Evolutionary conservation across 2,888 invertebrate genomes (phyloP), one percentile per base, ranked within the genome.

Genomic region (Invenusta paracnida): DNA sequence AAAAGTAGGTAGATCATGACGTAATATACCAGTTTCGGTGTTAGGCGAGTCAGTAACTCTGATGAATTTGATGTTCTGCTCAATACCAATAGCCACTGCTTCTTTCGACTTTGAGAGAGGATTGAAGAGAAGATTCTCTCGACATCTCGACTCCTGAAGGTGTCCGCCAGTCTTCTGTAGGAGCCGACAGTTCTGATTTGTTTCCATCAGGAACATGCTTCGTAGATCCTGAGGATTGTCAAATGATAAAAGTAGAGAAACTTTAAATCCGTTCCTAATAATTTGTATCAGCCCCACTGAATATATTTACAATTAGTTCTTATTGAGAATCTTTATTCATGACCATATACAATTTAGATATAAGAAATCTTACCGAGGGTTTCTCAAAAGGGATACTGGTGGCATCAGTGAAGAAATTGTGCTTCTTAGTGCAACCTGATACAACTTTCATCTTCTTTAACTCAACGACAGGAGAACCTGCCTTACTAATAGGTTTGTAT

Each of bases 401-500:
- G 25, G 73, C 73, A 23, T 73, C 73, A 25, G 73, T 73, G 73
- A 73, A 73, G 23, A 73, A 73, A 23, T 25, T 73, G 27, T 73
- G 73, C 25, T 73, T 73, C 73, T 23, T 73, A 23, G 17, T 73
- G 73, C 73, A 73, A 2, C 73, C 73, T 2, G 73, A 73, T 5
- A 73, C 27, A 23, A 73, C 23, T 23, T 73, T 73, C 73, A 73
- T 73, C 73, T 73, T 73, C 2, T 5, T 13, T 73, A 73, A 13
- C 73, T 73, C 73, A 5, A 73, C 73, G 73, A 82, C 82, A 29
- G 31, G n/a, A 27, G 28, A 2, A 5, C 82, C 82, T 2, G 23
- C 2, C 27, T 13, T 5, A 23, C 82, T 29, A 29, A 17, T 5
- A 5, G 29, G 31, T 82, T 30, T 91, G 90, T 97, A 97, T 31